Percentiles rank a stretch among this genome's conserved stretches.
Evolutionary conservation across 1,140 invertebrate species (phyloP).

Genomic region (Meloidogyne floridensis): DNA sequence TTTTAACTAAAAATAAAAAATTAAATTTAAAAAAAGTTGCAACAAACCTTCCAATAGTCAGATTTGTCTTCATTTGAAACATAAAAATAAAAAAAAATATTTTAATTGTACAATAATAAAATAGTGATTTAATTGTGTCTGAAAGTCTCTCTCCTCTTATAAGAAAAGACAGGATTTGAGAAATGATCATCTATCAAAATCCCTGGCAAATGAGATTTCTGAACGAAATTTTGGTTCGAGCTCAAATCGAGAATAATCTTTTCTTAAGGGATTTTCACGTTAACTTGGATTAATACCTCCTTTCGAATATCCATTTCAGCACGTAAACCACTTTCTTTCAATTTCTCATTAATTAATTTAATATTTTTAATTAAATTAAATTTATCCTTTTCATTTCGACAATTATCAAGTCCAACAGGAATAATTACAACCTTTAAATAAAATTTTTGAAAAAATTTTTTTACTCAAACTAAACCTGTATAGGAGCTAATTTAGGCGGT

Average conservation of each 20-base stretch:
- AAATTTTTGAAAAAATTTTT: background rate
- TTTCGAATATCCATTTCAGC: slow-evolving; percentile 82
- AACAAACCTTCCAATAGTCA: slow-evolving; percentile 87
- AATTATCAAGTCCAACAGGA: slow-evolving; percentile 92
- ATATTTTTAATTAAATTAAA: slow-evolving; percentile 76
- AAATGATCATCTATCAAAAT: too few relatives aligned
- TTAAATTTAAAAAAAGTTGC: background rate
- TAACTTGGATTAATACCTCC: slow-evolving; percentile 73
- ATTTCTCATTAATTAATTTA: slow-evolving; percentile 67
- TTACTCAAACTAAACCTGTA: slow-evolving; percentile 68
- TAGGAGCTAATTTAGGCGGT: slow-evolving; percentile 84
- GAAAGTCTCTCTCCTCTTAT: too few relatives aligned
- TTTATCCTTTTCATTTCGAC: slow-evolving; percentile 75
- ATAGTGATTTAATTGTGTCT: background rate
- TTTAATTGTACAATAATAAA: background rate
- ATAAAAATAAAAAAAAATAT: slow-evolving; percentile 11
- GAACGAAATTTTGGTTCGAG: too few relatives aligned
- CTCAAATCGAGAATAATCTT: too few relatives aligned
- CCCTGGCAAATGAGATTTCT: too few relatives aligned
- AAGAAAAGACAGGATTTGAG: too few relatives aligned
- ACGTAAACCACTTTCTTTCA: slow-evolving; percentile 72
- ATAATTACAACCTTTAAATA: slow-evolving; percentile 78
- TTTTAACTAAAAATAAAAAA: slow-evolving; percentile 74
- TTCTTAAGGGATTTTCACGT: too few relatives aligned
- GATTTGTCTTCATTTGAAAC: slow-evolving; percentile 97